Evolutionary conservation across 37 sponge, comb jelly and placozoan species (phyloP).

Genomic region (Beroe forskalii): DNA sequence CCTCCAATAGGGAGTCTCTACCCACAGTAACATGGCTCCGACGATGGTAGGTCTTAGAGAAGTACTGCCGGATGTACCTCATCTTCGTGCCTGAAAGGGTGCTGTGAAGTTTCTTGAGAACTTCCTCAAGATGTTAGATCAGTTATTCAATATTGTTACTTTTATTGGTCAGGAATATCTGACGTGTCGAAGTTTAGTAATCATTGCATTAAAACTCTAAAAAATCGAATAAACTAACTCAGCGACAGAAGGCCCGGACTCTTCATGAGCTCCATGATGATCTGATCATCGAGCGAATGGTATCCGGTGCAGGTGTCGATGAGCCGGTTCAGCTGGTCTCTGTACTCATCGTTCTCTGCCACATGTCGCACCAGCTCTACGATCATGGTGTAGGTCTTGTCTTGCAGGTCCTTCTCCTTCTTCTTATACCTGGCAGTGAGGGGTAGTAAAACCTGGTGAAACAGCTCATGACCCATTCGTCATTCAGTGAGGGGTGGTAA

Average conservation of each 20-base stretch:
- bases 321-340: neutral
- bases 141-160: no score
- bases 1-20: neutral
- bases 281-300: neutral
- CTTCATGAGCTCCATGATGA: constrained; percentile 1
- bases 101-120: no score
- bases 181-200: no score
- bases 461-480: no score
- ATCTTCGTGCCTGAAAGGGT: neutral
- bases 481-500: no score
- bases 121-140: neutral
- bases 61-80: neutral
- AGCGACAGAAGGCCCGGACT: neutral
- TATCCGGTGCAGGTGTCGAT: neutral
- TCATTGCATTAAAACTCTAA: no score
- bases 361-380: neutral
- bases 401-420: neutral
- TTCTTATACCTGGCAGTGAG: neutral
- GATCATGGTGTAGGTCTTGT: constrained; percentile 24
- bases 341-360: neutral
- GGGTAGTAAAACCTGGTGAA: no score
- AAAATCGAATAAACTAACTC: no score
- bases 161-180: no score
- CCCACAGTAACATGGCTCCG: neutral
- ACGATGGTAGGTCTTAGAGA: neutral